Conservation (phyloP, 2,113 vertebrate species). For the Phalacrocorax aristotelis region DNA sequence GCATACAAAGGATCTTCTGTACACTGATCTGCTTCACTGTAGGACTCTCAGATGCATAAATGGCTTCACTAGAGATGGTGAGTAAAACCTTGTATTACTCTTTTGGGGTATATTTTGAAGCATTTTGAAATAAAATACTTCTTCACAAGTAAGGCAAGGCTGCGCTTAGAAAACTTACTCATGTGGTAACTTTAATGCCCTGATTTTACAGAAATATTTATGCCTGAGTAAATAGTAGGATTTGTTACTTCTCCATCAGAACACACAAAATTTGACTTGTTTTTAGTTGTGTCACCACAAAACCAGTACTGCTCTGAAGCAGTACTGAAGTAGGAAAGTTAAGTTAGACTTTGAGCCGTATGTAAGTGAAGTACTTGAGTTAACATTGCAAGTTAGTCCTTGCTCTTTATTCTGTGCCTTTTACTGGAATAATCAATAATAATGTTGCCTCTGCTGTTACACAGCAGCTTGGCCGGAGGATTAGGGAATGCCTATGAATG, state of each 20-base stretch:
- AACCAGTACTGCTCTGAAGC: neutral
- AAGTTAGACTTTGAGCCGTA: neutral
- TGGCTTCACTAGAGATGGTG: neutral
- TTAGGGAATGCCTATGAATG: neutral
- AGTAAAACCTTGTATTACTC: neutral
- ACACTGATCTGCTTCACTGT: neutral
- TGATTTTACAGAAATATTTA: neutral
- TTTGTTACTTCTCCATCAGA: neutral
- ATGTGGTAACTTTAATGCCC: neutral
- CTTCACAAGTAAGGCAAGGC: neutral
- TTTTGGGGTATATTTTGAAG: neutral
- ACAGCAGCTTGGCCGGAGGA: neutral
- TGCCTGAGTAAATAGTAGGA: neutral
- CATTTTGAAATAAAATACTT: neutral
- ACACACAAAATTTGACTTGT: neutral
- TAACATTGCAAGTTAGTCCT: neutral
- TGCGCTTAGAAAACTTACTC: neutral
- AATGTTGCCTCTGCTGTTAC: neutral
- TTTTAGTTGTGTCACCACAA: neutral
- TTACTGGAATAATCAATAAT: neutral
- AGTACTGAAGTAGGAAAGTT: neutral
- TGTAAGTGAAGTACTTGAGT: neutral
- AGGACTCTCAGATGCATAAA: neutral
- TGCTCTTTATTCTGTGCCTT: neutral
- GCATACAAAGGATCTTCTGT: rapidly evolving